Conservation (phyloP, 1,140 invertebrate species). For the Drosophila virilis region DNA sequence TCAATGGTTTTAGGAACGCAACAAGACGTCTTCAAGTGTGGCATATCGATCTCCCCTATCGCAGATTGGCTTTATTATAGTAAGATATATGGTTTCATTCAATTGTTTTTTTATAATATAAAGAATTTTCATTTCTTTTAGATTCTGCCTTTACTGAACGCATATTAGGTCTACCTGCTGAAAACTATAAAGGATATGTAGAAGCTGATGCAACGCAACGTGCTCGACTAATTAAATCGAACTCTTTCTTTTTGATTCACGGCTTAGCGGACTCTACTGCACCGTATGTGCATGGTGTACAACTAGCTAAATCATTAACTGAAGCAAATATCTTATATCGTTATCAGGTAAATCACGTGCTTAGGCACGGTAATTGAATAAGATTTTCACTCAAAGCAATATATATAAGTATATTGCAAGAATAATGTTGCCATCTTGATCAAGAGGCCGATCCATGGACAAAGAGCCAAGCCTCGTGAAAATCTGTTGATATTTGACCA, state of each 20-base stretch:
- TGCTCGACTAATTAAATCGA: slow-evolving; percentile 92
- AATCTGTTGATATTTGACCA: too few species aligned
- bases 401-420: not conserved
- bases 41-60: slow-evolving; percentile 96
- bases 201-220: slow-evolving; percentile 94
- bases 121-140: slow-evolving; percentile 78
- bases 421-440: not conserved
- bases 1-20: slow-evolving; percentile 94
- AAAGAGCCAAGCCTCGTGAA: too few species aligned
- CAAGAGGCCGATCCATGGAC: too few species aligned
- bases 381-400: not conserved
- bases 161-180: slow-evolving; percentile 93
- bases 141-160: slow-evolving; percentile 98
- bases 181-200: slow-evolving; percentile 97
- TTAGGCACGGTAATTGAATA: not conserved
- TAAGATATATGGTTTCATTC: slow-evolving; percentile 85
- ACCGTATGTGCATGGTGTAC: slow-evolving; percentile 95
- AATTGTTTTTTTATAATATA: not conserved
- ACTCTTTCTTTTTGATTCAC: slow-evolving; percentile 95
- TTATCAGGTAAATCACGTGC: slow-evolving; percentile 89
- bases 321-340: slow-evolving; percentile 94
- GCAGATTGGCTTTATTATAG: slow-evolving; percentile 98
- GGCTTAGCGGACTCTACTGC: slow-evolving; percentile 94
- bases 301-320: slow-evolving; percentile 93
- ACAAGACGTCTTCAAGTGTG: slow-evolving; percentile 94